Conservation (phyloP, 2,113 vertebrate genomes). For the Helogale parvula region DNA sequence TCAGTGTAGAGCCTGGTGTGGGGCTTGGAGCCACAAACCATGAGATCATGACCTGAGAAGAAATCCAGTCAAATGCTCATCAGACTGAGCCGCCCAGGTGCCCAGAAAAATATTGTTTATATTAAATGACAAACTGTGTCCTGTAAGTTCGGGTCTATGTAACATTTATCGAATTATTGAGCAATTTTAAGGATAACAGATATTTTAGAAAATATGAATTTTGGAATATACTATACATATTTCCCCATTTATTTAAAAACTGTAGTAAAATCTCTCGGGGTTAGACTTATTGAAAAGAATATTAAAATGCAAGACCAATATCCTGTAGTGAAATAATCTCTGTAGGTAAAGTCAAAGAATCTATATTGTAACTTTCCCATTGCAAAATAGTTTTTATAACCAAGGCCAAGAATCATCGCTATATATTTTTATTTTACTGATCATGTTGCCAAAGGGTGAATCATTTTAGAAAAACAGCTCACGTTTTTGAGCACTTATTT, state of each 20-base stretch:
- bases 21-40: too few relatives aligned
- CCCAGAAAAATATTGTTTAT: background rate
- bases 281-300: background rate
- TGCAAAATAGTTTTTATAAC: background rate
- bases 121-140: background rate
- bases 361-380: background rate
- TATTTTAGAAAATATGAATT: background rate
- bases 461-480: background rate
- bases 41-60: too few relatives aligned
- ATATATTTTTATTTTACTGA: background rate
- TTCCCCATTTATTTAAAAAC: background rate
- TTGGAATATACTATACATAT: background rate
- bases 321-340: background rate
- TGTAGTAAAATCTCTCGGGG: background rate
- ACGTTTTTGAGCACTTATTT: background rate
- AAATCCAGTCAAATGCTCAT: too few relatives aligned
- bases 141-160: background rate
- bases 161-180: background rate
- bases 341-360: background rate
- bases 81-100: too few relatives aligned
- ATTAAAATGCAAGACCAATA: background rate
- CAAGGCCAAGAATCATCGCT: background rate
- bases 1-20: too few relatives aligned
- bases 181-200: background rate
- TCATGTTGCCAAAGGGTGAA: background rate